phyloP scores from a whole-genome alignment of 1,140 invertebrate species.

The Atta cephalotes region DNA sequence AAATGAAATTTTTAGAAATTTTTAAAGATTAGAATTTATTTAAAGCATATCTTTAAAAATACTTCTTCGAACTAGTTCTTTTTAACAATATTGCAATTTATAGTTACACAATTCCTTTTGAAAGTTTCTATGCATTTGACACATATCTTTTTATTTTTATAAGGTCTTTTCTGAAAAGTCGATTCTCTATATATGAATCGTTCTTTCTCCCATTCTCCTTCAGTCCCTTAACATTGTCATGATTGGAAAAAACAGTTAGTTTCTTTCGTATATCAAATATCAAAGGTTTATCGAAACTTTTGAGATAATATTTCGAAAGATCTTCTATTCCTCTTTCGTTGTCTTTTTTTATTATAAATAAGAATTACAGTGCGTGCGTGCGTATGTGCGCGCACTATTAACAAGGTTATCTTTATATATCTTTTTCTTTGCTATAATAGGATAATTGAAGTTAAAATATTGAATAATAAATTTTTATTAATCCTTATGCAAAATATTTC shows the following conservation, averaged over 20 bases:
- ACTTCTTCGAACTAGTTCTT: not conserved
- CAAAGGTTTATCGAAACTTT: slow-evolving; percentile 9
- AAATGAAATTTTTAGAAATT: not conserved
- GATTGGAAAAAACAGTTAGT: not conserved
- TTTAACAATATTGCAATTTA: not conserved
- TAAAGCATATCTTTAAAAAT: not conserved
- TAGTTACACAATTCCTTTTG: not conserved
- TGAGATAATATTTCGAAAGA: slow-evolving; percentile 39
- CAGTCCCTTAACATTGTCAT: not conserved
- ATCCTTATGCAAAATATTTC: not conserved
- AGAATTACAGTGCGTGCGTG: not conserved
- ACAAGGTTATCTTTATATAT: not conserved
- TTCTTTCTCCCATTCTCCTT: not conserved
- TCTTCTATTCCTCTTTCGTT: not conserved
- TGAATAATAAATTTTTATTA: not conserved
- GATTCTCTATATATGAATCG: not conserved
- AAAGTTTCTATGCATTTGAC: not conserved
- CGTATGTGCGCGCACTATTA: not conserved
- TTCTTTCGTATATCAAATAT: slow-evolving; percentile 1
- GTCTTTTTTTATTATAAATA: slow-evolving; percentile 20
- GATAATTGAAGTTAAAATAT: not conserved
- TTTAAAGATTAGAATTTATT: not conserved
- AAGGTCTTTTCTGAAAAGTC: slow-evolving; percentile 7
- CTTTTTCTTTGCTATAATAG: not conserved
- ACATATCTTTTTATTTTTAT: not conserved